These are phyloP conservation scores for Chaetodon trifascialis DNA, from an alignment of 2,113 vertebrate genomes.

Conservation along the genomic window DNA sequence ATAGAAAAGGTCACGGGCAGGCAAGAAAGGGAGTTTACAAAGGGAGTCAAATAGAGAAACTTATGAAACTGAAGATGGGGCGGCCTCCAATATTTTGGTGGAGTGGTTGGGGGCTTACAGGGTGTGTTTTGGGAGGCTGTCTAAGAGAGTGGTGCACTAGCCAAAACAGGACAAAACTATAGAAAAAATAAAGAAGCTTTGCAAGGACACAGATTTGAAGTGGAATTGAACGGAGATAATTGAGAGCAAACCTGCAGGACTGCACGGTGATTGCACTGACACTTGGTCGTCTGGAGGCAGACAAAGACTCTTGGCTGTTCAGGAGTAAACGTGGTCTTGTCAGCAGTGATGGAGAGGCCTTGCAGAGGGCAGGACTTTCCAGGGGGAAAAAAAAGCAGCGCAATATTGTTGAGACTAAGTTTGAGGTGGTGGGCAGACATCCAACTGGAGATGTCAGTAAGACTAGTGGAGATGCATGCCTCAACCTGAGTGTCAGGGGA, in stretches of 20 bases:
- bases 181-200: constrained; percentile 21
- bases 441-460: constrained; percentile 63
- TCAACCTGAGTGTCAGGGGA: constrained; percentile 60
- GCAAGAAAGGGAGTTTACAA: constrained; percentile 10
- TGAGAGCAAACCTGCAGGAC: constrained; percentile 24
- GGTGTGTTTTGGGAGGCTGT: neutral
- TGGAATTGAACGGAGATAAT: neutral
- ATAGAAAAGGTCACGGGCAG: neutral
- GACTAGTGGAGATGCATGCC: constrained; percentile 46
- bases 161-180: constrained; percentile 12
- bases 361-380: constrained; percentile 68
- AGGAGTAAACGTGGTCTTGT: constrained; percentile 61
- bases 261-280: constrained; percentile 40
- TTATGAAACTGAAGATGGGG: constrained; percentile 23
- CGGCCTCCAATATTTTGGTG: constrained; percentile 17
- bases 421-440: constrained; percentile 59
- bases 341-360: constrained; percentile 69
- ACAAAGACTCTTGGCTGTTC: constrained; percentile 57
- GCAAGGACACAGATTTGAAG: constrained; percentile 6
- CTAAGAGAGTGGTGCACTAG: constrained; percentile 3
- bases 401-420: constrained; percentile 65
- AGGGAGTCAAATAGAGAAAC: constrained; percentile 18
- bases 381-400: constrained; percentile 45
- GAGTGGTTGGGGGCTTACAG: neutral
- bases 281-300: constrained; percentile 57